Conservation (phyloP, 2,797 vertebrate genomes). For the Poeciliopsis infans region DNA sequence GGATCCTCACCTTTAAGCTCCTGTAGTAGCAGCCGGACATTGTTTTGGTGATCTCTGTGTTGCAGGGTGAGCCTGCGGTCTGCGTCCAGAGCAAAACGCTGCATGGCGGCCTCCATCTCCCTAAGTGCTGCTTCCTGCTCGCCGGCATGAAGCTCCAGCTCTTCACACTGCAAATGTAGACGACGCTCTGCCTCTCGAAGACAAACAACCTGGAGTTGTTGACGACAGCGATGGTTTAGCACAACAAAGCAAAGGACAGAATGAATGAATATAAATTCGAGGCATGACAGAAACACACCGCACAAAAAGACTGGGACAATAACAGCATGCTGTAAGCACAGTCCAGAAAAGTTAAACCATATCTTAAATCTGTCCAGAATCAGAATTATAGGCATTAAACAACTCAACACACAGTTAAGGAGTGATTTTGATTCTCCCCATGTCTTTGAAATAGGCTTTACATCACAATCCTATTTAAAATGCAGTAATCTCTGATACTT, state of each 20-base stretch:
- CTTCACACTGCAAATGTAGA: conserved; percentile 82
- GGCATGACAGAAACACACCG: background rate
- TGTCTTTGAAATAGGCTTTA: background rate
- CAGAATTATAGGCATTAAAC: background rate
- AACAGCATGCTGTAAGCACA: background rate
- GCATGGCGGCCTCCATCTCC: conserved; percentile 82
- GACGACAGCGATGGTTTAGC: background rate
- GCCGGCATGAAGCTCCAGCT: conserved; percentile 80
- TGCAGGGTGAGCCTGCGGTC: conserved; percentile 86
- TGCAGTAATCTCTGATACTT: background rate
- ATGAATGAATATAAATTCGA: background rate
- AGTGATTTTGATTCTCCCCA: background rate
- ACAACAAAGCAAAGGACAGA: background rate
- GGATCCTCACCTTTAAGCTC: conserved; percentile 82
- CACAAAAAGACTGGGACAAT: background rate
- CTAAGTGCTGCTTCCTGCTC: conserved; percentile 78
- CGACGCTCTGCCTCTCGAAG: conserved; percentile 82
- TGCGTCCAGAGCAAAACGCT: conserved; percentile 82
- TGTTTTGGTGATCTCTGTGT: conserved; percentile 86
- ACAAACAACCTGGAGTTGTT: conserved; percentile 82
- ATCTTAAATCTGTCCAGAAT: background rate
- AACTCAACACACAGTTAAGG: background rate
- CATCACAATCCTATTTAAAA: background rate
- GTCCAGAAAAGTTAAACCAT: background rate
- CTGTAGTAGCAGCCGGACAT: conserved; percentile 83